These are phyloP conservation scores for Ptilorrhoa leucosticta DNA, from an alignment of 2,113 vertebrate species.

Conservation along the genomic window DNA sequence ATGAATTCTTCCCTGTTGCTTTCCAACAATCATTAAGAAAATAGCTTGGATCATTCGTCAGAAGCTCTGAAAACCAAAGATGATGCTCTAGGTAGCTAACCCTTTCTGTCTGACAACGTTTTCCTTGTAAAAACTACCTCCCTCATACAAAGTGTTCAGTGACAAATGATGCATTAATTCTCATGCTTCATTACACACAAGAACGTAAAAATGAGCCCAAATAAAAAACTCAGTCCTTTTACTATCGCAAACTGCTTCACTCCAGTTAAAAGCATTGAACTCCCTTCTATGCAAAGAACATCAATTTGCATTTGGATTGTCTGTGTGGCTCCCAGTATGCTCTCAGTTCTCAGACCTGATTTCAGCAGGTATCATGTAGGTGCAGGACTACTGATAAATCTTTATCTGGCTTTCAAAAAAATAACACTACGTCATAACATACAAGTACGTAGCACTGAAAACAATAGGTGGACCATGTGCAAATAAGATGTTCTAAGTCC, in stretches of 20 bases:
- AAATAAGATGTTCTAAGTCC: not conserved
- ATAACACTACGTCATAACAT: not conserved
- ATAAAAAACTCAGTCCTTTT: not conserved
- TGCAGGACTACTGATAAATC: not conserved
- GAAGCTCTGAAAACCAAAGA: not conserved
- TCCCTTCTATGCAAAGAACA: not conserved
- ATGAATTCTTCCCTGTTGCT: not conserved
- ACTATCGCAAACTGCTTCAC: not conserved
- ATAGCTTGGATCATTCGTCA: not conserved
- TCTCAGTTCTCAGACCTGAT: not conserved
- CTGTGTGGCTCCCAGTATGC: not conserved
- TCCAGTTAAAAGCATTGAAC: not conserved
- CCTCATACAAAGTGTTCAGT: not conserved
- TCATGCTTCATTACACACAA: not conserved
- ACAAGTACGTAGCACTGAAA: not conserved
- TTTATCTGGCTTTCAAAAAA: not conserved
- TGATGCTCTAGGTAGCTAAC: not conserved
- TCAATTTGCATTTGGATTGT: not conserved
- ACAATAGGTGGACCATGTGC: not conserved
- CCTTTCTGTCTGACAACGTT: not conserved
- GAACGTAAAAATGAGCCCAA: not conserved
- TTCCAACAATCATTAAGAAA: not conserved
- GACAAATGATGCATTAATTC: not conserved
- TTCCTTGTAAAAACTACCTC: not conserved
- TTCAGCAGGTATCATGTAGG: not conserved